A percentile compares a stretch with the other conserved stretches of the same genome.
Evolutionary conservation across 1,140 invertebrate species (phyloP).

Genomic region (Drosophila nebulosa): DNA sequence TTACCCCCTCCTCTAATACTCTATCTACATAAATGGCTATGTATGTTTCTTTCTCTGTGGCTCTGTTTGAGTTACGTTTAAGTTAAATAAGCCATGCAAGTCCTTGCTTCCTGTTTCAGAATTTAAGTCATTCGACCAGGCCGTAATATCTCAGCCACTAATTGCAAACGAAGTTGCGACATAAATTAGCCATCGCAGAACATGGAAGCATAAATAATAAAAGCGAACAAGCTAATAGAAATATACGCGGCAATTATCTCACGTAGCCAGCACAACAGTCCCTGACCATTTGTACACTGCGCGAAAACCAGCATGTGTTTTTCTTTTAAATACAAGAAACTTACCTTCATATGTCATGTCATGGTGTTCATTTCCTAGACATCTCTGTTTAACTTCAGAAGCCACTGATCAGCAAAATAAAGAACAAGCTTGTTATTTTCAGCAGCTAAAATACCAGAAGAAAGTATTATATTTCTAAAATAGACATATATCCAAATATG

Average conservation of each 20-base stretch:
- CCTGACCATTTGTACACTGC: slow-evolving; percentile 16
- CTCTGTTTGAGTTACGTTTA: slow-evolving; percentile 70
- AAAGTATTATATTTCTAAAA: no score
- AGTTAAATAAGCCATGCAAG: slow-evolving; percentile 73
- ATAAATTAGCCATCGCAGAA: slow-evolving; percentile 25
- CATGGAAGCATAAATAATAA: slow-evolving; percentile 37
- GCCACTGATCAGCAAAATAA: no score
- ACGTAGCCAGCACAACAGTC: slow-evolving; percentile 27
- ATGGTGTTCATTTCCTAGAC: no score
- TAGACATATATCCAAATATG: no score
- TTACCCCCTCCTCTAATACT: neutral
- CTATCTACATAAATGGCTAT: neutral
- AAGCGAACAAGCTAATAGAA: slow-evolving; percentile 43
- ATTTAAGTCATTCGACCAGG: slow-evolving; percentile 37
- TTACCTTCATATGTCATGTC: no score
- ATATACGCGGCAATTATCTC: slow-evolving; percentile 46
- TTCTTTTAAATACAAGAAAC: no score
- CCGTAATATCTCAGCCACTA: slow-evolving; percentile 41
- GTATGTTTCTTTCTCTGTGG: slow-evolving; percentile 26
- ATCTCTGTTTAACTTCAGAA: no score
- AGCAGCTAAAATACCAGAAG: no score
- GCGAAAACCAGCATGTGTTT: neutral
- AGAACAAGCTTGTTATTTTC: no score
- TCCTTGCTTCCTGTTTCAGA: slow-evolving; percentile 14
- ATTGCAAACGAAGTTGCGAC: slow-evolving; percentile 38